phyloP scores from a whole-genome alignment of 2,888 invertebrate genomes.

The Leptopilina myrica region DNA sequence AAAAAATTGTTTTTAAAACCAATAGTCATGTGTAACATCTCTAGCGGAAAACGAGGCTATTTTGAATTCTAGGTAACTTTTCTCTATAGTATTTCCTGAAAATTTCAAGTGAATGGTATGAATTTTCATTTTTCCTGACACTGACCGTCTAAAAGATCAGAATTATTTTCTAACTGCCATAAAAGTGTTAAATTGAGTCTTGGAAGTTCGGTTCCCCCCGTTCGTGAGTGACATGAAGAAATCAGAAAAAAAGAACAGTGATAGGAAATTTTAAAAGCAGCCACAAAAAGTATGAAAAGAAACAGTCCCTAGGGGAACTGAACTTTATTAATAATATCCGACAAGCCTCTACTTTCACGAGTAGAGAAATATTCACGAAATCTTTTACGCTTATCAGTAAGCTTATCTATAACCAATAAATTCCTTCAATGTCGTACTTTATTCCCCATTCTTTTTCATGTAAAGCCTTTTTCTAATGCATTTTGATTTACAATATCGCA shows the following conservation, averaged over 20 bases:
- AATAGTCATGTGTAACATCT: too few relatives aligned
- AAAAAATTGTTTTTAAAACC: too few relatives aligned
- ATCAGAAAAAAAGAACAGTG: slow-evolving; percentile 13
- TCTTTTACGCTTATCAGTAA: background rate
- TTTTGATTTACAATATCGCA: too few relatives aligned
- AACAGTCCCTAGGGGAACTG: slow-evolving; percentile 46
- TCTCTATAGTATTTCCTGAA: too few relatives aligned
- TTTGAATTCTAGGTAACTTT: too few relatives aligned
- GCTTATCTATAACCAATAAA: background rate
- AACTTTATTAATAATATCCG: slow-evolving; percentile 68
- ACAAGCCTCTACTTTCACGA: slow-evolving; percentile 50
- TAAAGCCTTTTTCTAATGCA: background rate
- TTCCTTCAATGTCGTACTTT: background rate
- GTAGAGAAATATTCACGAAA: slow-evolving; percentile 4
- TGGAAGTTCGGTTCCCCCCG: background rate
- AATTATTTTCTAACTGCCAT: too few relatives aligned
- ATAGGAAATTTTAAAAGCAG: slow-evolving; percentile 57
- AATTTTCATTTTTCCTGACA: too few relatives aligned
- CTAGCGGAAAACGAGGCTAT: too few relatives aligned
- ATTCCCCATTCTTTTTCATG: background rate
- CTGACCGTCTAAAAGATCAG: too few relatives aligned
- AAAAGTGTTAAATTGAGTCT: too few relatives aligned
- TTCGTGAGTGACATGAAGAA: background rate
- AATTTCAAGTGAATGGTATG: too few relatives aligned
- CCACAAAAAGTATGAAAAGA: slow-evolving; percentile 47